These are phyloP conservation scores for Thecocarcelia acutangulata DNA, from an alignment of 2,888 invertebrate genomes.

Conservation along the genomic window DNA sequence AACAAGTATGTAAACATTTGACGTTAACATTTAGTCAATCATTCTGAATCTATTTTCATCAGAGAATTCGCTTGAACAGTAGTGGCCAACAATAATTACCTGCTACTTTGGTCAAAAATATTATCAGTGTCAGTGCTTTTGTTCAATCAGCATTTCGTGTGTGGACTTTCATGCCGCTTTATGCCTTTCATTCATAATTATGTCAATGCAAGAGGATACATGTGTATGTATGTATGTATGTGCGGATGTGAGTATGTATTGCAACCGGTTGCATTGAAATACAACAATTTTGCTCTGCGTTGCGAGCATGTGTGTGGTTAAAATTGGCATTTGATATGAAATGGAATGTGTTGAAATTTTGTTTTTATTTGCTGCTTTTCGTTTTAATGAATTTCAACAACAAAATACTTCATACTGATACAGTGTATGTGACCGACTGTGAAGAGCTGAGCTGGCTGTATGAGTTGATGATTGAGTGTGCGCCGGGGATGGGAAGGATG, in stretches of 20 bases:
- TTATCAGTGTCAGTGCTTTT: constrained; percentile 39
- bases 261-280: not conserved
- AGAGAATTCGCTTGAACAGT: constrained; percentile 12
- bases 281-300: not conserved
- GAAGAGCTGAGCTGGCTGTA: constrained; percentile 1
- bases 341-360: constrained; percentile 25
- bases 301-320: constrained; percentile 41
- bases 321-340: constrained; percentile 45
- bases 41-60: constrained; percentile 19
- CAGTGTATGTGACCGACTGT: constrained; percentile 27
- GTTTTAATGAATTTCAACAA: constrained; percentile 30
- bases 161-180: not conserved
- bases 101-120: constrained; percentile 34
- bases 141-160: not conserved
- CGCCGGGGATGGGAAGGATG: too few relatives aligned
- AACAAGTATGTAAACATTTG: not conserved
- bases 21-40: not conserved
- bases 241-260: not conserved
- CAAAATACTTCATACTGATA: constrained; percentile 29
- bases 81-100: constrained; percentile 54
- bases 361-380: not conserved
- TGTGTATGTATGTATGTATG: not conserved
- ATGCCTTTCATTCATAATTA: constrained; percentile 47
- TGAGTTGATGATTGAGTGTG: constrained; percentile 4
- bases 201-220: constrained; percentile 50